A percentile compares a stretch with the other conserved stretches of the same genome.
Evolutionary conservation across 2,797 vertebrate species (phyloP).

Genomic region (Alosa sapidissima): DNA sequence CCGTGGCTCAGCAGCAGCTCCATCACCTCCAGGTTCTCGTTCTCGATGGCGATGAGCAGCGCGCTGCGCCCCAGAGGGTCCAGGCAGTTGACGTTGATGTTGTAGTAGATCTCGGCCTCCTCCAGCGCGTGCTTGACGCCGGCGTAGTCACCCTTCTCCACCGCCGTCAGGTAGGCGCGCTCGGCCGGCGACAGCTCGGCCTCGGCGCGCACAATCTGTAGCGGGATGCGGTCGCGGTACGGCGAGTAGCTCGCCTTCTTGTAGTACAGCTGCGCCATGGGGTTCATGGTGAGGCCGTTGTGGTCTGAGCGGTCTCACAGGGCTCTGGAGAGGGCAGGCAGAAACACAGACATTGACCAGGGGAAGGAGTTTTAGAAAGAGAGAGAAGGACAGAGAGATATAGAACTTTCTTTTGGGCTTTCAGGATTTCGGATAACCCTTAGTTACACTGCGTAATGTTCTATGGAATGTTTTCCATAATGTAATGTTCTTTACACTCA

Average conservation of each 20-base stretch:
- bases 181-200: slow-evolving; percentile 81
- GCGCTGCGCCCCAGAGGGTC: slow-evolving; percentile 85
- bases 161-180: slow-evolving; percentile 82
- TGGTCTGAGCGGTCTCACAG: background rate
- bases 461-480: background rate
- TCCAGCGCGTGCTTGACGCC: slow-evolving; percentile 80
- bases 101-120: slow-evolving; percentile 86
- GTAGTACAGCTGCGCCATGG: slow-evolving; percentile 76
- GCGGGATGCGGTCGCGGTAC: slow-evolving; percentile 81
- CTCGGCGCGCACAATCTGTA: slow-evolving; percentile 85
- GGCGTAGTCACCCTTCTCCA: slow-evolving; percentile 86
- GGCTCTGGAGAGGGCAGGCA: background rate
- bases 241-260: slow-evolving; percentile 85
- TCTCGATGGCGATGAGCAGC: slow-evolving; percentile 87
- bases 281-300: slow-evolving; percentile 38
- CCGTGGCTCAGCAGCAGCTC: slow-evolving; percentile 81
- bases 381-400: background rate
- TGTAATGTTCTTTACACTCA: background rate
- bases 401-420: background rate
- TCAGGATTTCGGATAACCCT: background rate
- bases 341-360: background rate
- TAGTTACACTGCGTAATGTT: background rate
- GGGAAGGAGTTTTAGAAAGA: background rate
- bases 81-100: slow-evolving; percentile 87
- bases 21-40: slow-evolving; percentile 88